Conservation (phyloP, 2,113 vertebrate genomes). For the Mormyrus iriodes region DNA sequence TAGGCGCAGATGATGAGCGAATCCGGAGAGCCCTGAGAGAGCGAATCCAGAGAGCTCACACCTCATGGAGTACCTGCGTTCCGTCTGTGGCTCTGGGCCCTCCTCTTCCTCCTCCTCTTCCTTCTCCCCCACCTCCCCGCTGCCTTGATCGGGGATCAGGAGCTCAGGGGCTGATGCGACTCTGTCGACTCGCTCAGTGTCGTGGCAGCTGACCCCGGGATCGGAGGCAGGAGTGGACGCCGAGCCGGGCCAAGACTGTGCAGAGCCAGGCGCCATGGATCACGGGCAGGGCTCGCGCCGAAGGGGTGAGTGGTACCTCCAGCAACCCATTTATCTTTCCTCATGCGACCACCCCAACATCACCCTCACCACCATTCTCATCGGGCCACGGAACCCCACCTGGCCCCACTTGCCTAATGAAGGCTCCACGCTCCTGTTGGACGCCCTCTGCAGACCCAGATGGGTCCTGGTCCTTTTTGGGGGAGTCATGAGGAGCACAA, state of each 20-base stretch:
- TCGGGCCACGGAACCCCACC: background rate
- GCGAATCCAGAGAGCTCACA: background rate
- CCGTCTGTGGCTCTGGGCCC: slow-evolving; percentile 9
- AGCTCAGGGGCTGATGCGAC: slow-evolving; percentile 54
- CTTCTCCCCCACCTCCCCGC: slow-evolving; percentile 15
- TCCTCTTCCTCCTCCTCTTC: slow-evolving; percentile 7
- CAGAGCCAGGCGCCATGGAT: slow-evolving; percentile 59
- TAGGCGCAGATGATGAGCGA: background rate
- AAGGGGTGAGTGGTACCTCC: slow-evolving; percentile 54
- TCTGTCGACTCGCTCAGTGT: slow-evolving; percentile 50
- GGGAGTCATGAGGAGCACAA: slow-evolving; percentile 18
- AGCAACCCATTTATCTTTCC: background rate
- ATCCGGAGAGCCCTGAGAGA: background rate
- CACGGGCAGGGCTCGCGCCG: slow-evolving; percentile 53
- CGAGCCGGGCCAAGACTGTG: slow-evolving; percentile 37
- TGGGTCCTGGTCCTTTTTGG: background rate
- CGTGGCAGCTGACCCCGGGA: slow-evolving; percentile 58
- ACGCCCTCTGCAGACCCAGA: background rate
- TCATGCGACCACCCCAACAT: background rate
- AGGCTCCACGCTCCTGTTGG: background rate
- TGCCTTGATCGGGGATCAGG: slow-evolving; percentile 48
- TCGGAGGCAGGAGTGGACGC: slow-evolving; percentile 9
- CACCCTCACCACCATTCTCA: background rate
- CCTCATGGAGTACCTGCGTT: background rate
- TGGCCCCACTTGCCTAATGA: background rate